Percentiles rank a stretch among this genome's conserved stretches.
phyloP scores from a whole-genome alignment of 2,888 invertebrate species.

The Orthosia gothica region DNA sequence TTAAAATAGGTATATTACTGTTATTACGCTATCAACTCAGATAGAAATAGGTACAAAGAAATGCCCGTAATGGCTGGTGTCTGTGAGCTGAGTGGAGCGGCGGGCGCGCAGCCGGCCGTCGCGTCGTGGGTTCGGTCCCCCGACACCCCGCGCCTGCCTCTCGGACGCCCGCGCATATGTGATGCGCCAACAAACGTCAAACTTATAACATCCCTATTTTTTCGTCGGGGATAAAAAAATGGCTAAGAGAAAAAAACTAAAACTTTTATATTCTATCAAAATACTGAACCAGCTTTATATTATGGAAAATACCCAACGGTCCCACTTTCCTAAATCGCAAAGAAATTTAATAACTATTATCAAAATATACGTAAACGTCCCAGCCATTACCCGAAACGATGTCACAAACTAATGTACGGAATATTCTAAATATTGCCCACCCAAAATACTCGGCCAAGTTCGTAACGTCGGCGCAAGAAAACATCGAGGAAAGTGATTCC shows the following conservation, averaged over 20 bases:
- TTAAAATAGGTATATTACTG: no score
- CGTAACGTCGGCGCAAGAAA: slow-evolving; percentile 65
- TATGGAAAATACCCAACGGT: slow-evolving; percentile 31
- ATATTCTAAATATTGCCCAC: slow-evolving; percentile 66
- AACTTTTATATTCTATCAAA: background rate
- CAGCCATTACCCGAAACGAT: slow-evolving; percentile 61
- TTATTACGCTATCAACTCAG: no score
- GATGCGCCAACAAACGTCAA: no score
- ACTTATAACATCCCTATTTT: no score
- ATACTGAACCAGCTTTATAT: slow-evolving; percentile 6
- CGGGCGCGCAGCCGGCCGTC: no score
- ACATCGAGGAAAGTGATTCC: slow-evolving; percentile 76
- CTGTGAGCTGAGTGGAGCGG: no score
- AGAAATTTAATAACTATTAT: slow-evolving; percentile 64
- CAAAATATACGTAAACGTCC: slow-evolving; percentile 59
- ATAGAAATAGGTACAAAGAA: no score
- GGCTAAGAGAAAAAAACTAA: background rate
- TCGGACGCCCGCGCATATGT: no score
- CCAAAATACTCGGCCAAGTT: slow-evolving; percentile 57
- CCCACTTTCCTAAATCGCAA: slow-evolving; percentile 44
- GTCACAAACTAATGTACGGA: slow-evolving; percentile 65
- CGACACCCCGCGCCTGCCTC: no score
- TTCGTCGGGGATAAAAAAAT: background rate
- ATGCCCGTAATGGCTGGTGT: no score
- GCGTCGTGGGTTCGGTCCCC: no score